Evolutionary conservation across 2,888 invertebrate species (phyloP).

Genomic region (Dolichomitus sp.): DNA sequence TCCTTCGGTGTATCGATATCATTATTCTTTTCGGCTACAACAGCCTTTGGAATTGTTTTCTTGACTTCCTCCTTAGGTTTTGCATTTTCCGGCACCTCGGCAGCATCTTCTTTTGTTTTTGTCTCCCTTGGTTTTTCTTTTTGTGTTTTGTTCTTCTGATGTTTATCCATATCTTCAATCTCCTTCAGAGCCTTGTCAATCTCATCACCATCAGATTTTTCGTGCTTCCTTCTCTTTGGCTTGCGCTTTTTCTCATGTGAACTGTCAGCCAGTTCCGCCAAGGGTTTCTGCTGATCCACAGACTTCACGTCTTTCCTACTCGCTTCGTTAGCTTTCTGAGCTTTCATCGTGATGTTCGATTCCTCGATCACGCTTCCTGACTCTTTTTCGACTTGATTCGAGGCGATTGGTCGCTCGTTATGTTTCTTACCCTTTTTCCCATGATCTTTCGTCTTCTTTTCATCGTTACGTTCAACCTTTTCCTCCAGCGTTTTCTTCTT

Average conservation of each 20-base stretch:
- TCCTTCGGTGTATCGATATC: slow-evolving; percentile 36
- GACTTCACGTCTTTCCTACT: slow-evolving; percentile 77
- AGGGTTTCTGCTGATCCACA: slow-evolving; percentile 54
- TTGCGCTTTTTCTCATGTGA: slow-evolving; percentile 78
- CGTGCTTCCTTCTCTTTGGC: slow-evolving; percentile 80
- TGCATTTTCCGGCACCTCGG: slow-evolving; percentile 20
- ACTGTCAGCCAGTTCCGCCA: slow-evolving; percentile 69
- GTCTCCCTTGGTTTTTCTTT: slow-evolving; percentile 77
- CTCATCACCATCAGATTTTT: slow-evolving; percentile 83
- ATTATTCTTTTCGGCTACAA: slow-evolving; percentile 28
- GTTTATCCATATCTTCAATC: slow-evolving; percentile 84
- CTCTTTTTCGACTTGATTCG: slow-evolving; percentile 56
- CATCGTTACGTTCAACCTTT: slow-evolving; percentile 61
- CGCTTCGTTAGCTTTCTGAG: slow-evolving; percentile 44
- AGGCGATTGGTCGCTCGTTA: slow-evolving; percentile 44
- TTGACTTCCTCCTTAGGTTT: slow-evolving; percentile 56
- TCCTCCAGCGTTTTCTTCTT: slow-evolving; percentile 69
- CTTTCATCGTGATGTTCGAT: slow-evolving; percentile 39
- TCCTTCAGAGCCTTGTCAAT: slow-evolving; percentile 87
- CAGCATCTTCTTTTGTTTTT: slow-evolving; percentile 60
- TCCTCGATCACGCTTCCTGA: slow-evolving; percentile 54
- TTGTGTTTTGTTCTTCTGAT: slow-evolving; percentile 75
- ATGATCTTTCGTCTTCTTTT: slow-evolving; percentile 61
- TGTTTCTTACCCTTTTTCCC: slow-evolving; percentile 69
- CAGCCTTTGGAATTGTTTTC: slow-evolving; percentile 39